These are phyloP conservation scores for Glyptemys insculpta DNA, from an alignment of 2,797 vertebrate genomes.

Conservation along the genomic window DNA sequence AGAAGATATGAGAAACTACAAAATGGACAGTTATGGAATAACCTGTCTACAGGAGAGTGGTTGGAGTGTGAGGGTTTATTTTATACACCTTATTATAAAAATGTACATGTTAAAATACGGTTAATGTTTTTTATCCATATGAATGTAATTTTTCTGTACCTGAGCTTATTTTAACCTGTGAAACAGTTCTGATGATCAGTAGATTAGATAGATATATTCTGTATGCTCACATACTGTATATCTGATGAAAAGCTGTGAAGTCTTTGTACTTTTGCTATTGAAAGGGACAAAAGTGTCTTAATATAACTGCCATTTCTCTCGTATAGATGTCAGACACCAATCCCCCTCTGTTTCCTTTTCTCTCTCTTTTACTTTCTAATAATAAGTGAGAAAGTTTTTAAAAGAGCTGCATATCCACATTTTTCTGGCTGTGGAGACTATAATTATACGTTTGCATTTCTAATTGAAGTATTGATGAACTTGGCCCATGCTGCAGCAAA, in stretches of 20 bases:
- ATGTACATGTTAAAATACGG: not conserved
- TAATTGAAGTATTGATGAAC: slow-evolving; percentile 65
- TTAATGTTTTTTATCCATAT: slow-evolving; percentile 25
- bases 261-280: slow-evolving; percentile 35
- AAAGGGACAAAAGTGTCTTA: slow-evolving; percentile 43
- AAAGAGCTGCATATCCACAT: slow-evolving; percentile 49
- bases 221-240: not conserved
- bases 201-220: not conserved
- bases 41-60: not conserved
- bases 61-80: not conserved
- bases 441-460: slow-evolving; percentile 65
- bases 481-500: slow-evolving; percentile 31
- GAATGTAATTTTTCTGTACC: not conserved
- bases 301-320: slow-evolving; percentile 37
- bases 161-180: not conserved
- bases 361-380: slow-evolving; percentile 55
- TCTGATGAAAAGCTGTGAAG: slow-evolving; percentile 19
- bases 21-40: not conserved
- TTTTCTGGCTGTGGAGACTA: slow-evolving; percentile 28
- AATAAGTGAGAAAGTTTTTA: slow-evolving; percentile 54
- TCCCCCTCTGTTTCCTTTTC: slow-evolving; percentile 41
- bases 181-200: not conserved
- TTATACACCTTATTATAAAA: not conserved
- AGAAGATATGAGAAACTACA: not conserved
- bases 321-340: slow-evolving; percentile 55